These are phyloP conservation scores for Tribolium castaneum DNA, from an alignment of 1,140 invertebrate genomes.

Conservation along the genomic window DNA sequence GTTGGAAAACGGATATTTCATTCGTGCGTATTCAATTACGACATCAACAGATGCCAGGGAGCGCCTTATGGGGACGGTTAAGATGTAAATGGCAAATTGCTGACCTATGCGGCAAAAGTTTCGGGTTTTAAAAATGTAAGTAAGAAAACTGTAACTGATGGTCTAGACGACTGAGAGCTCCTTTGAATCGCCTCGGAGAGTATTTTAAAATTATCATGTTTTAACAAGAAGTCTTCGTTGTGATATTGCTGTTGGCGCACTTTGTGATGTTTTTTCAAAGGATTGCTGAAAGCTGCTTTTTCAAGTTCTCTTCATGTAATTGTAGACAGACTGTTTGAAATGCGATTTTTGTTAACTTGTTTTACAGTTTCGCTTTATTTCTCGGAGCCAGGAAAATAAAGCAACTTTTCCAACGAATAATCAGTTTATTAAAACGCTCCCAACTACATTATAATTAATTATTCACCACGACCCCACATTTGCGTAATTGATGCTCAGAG, in stretches of 20 bases:
- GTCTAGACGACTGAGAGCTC: neutral
- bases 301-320: neutral
- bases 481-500: no score
- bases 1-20: slow-evolving; percentile 18
- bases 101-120: neutral
- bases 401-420: no score
- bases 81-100: neutral
- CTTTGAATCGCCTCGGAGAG: neutral
- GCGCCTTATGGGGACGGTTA: neutral
- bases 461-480: no score
- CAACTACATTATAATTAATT: no score
- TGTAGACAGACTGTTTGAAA: neutral
- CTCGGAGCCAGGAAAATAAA: no score
- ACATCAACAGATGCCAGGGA: slow-evolving; percentile 2
- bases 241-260: slow-evolving; percentile 1
- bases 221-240: neutral
- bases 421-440: no score
- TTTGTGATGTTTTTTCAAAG: slow-evolving; percentile 9
- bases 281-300: neutral
- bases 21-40: slow-evolving; percentile 26
- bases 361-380: neutral
- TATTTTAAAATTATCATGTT: slow-evolving; percentile 11
- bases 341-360: neutral
- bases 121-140: neutral
- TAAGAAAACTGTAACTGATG: neutral